These are phyloP conservation scores for Sula dactylatra DNA, from an alignment of 2,113 vertebrate genomes.

Conservation along the genomic window DNA sequence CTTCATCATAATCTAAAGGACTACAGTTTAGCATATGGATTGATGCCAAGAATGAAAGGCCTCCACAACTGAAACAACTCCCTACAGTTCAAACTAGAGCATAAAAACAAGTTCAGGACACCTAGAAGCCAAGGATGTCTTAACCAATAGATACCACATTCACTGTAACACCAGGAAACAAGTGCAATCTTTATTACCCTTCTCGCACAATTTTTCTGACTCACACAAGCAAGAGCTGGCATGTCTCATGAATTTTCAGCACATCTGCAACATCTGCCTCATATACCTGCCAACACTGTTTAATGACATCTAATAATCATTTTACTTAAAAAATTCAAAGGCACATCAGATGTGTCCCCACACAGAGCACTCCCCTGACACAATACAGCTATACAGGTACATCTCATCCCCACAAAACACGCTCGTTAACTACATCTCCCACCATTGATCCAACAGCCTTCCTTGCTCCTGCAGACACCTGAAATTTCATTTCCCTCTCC, in stretches of 20 bases:
- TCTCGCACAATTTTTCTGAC: not conserved
- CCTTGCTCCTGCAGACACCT: not conserved
- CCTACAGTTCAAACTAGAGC: not conserved
- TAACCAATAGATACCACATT: not conserved
- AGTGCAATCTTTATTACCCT: not conserved
- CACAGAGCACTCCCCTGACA: not conserved
- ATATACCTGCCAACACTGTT: not conserved
- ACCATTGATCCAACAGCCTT: not conserved
- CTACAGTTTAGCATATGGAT: not conserved
- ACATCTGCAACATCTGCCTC: not conserved
- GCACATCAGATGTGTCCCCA: not conserved
- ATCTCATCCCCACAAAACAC: not conserved
- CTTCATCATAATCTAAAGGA: not conserved
- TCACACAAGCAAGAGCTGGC: not conserved
- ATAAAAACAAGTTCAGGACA: not conserved
- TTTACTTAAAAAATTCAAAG: not conserved
- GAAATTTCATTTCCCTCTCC: not conserved
- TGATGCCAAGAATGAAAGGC: not conserved
- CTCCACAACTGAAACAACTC: not conserved
- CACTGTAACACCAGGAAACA: not conserved
- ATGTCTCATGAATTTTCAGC: not conserved
- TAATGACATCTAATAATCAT: constrained; percentile 20
- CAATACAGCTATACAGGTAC: not conserved
- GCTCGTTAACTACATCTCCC: not conserved
- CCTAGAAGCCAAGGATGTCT: not conserved